phyloP scores from a whole-genome alignment of 1,140 invertebrate genomes.

The Planococcus citri region DNA sequence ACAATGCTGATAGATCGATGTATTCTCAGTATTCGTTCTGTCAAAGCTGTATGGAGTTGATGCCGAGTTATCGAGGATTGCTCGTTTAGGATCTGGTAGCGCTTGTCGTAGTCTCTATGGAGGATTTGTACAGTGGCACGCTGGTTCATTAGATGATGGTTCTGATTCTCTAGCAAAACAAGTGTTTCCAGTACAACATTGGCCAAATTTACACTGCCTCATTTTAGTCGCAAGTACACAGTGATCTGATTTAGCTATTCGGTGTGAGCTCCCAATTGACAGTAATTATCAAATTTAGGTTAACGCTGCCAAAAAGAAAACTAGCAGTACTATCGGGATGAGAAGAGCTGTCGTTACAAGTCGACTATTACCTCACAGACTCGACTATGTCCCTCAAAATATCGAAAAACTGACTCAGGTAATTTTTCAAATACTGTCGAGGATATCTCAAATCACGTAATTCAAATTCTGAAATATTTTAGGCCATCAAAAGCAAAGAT shows the following conservation, averaged over 20 bases:
- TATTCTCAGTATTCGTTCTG: slow-evolving; percentile 49
- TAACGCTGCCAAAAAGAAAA: slow-evolving; percentile 72
- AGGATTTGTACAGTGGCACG: slow-evolving; percentile 80
- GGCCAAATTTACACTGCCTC: slow-evolving; percentile 81
- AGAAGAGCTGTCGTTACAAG: slow-evolving; percentile 67
- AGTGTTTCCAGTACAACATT: slow-evolving; percentile 60
- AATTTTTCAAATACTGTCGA: neutral
- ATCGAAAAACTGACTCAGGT: neutral
- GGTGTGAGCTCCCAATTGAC: no score
- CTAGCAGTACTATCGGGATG: slow-evolving; percentile 88
- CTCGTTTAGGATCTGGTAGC: slow-evolving; percentile 83
- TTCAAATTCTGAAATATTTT: slow-evolving; percentile 23
- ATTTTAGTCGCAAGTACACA: slow-evolving; percentile 65
- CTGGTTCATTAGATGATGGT: slow-evolving; percentile 47
- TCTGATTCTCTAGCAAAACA: slow-evolving; percentile 70
- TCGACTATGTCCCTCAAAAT: slow-evolving; percentile 52
- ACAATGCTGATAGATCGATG: neutral
- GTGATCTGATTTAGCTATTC: neutral
- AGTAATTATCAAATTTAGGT: no score
- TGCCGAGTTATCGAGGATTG: slow-evolving; percentile 70
- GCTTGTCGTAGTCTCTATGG: slow-evolving; percentile 90
- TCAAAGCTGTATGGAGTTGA: slow-evolving; percentile 62
- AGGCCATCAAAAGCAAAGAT: slow-evolving; percentile 66
- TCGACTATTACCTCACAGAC: slow-evolving; percentile 61
- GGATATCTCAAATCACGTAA: no score